Conservation (phyloP, 1,140 invertebrate species). For the Bombus vancouverensis region DNA sequence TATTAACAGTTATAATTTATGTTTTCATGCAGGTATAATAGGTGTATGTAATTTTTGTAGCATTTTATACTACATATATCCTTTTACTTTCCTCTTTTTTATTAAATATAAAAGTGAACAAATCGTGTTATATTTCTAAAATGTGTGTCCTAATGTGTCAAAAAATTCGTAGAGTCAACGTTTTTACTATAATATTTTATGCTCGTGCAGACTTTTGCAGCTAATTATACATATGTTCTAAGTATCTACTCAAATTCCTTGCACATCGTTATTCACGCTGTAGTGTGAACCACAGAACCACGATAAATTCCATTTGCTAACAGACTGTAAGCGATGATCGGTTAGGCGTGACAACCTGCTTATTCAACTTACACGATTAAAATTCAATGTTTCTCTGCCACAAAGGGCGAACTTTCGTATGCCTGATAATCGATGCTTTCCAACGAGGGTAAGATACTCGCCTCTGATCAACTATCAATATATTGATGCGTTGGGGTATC, state of each 20-base stretch:
- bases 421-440: slow-evolving; percentile 2
- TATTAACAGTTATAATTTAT: no score
- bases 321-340: background rate
- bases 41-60: no score
- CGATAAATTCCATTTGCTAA: background rate
- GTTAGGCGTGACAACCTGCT: background rate
- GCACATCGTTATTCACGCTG: background rate
- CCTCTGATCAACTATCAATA: background rate
- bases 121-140: no score
- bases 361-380: background rate
- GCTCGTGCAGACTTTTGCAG: no score
- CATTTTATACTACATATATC: no score
- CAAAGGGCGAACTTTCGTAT: no score
- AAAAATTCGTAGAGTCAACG: no score
- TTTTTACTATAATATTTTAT: background rate
- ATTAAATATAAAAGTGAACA: no score
- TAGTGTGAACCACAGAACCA: background rate
- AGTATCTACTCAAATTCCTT: background rate
- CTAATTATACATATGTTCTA: no score
- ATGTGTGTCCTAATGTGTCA: no score
- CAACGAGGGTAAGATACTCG: background rate
- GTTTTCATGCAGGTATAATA: no score
- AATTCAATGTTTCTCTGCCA: slow-evolving; percentile 1
- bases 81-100: no score
- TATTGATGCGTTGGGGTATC: slow-evolving; percentile 23